A percentile compares a stretch with the other conserved stretches of the same genome.
These are phyloP conservation scores for Cydia pomonella DNA, from an alignment of 1,140 invertebrate genomes.

Conservation along the genomic window DNA sequence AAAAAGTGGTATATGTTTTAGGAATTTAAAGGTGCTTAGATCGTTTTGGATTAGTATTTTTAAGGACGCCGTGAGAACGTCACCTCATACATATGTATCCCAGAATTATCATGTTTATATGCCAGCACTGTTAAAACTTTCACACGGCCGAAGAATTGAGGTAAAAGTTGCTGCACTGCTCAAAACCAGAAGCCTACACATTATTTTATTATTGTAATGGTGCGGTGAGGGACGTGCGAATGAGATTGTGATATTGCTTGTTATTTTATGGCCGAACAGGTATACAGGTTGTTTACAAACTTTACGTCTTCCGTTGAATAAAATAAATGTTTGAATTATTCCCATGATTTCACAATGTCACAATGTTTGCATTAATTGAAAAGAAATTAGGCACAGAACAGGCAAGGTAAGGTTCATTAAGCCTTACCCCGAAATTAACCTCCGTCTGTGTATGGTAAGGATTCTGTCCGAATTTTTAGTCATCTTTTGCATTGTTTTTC, in stretches of 20 bases:
- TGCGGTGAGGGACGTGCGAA: constrained; percentile 29
- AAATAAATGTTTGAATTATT: neutral
- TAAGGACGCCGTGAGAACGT: constrained; percentile 52
- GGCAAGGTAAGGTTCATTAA: too few relatives aligned
- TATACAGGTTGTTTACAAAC: constrained; percentile 9
- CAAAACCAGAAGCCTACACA: constrained; percentile 38
- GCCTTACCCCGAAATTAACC: too few relatives aligned
- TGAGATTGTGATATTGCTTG: constrained; percentile 16
- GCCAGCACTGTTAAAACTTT: constrained; percentile 35
- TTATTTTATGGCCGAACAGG: neutral
- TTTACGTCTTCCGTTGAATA: neutral
- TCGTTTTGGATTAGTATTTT: neutral
- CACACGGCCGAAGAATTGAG: constrained; percentile 34
- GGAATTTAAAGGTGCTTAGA: neutral
- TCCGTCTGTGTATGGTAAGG: too few relatives aligned
- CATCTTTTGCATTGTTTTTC: too few relatives aligned
- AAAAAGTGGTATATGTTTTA: constrained; percentile 43
- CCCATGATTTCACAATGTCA: too few relatives aligned
- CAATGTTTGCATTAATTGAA: too few relatives aligned
- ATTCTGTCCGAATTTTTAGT: too few relatives aligned
- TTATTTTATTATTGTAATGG: constrained; percentile 29
- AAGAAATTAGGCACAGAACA: too few relatives aligned
- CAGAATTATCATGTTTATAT: constrained; percentile 32
- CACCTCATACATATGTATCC: constrained; percentile 32
- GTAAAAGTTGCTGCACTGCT: constrained; percentile 39